Percentiles rank a stretch among this genome's conserved stretches.
Evolutionary conservation across 2,888 invertebrate species (phyloP).

Genomic region (Parnassius smintheus): DNA sequence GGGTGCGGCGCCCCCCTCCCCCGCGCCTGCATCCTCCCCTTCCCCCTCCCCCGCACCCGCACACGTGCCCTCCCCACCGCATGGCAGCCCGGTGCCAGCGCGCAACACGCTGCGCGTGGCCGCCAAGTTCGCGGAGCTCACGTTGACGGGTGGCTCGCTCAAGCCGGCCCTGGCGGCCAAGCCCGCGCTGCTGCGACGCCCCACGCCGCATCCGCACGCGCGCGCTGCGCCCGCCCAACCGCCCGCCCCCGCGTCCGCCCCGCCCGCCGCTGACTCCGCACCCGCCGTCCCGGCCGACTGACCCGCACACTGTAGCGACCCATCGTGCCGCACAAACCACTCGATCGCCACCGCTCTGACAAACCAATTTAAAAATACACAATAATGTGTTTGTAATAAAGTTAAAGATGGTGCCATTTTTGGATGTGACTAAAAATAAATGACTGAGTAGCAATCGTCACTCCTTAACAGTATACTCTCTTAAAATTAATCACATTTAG

Average conservation of each 20-base stretch:
- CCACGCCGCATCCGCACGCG: constrained; percentile 21
- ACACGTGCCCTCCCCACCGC: constrained; percentile 48
- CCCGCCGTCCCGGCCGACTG: constrained; percentile 13
- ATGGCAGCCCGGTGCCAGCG: constrained; percentile 73
- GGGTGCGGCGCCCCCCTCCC: background rate
- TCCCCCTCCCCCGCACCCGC: background rate
- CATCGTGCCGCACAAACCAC: too few species aligned
- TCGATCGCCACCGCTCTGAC: too few species aligned
- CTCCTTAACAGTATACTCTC: too few species aligned
- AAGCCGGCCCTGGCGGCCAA: constrained; percentile 90
- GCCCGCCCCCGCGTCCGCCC: constrained; percentile 4
- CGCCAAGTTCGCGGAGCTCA: constrained; percentile 84
- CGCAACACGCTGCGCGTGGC: constrained; percentile 83
- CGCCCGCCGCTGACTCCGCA: constrained; percentile 16
- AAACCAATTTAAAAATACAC: too few species aligned
- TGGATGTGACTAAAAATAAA: too few species aligned
- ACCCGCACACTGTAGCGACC: background rate
- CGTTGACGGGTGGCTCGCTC: constrained; percentile 83
- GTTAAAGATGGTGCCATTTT: too few species aligned
- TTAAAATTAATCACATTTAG: too few species aligned
- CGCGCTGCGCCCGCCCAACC: constrained; percentile 15
- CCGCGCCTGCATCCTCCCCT: too few species aligned
- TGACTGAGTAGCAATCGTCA: too few species aligned
- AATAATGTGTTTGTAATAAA: too few species aligned
- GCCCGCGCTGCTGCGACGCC: constrained; percentile 85